Conservation (phyloP, 2,888 invertebrate genomes). For the Horisme vitalbata region DNA sequence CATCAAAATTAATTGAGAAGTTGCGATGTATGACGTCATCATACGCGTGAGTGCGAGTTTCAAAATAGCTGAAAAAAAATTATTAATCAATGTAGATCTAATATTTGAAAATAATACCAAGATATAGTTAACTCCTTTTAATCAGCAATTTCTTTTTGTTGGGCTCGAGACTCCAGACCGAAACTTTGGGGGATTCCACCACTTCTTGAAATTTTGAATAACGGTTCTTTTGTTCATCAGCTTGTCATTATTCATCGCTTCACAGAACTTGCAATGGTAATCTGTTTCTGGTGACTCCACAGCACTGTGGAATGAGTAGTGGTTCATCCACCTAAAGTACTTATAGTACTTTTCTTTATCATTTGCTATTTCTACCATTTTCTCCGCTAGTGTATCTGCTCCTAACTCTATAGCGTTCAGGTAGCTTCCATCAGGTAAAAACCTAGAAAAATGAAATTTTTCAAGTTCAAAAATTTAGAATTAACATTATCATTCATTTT, state of each 20-base stretch:
- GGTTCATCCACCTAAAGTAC: constrained; percentile 43
- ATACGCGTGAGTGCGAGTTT: too few relatives aligned
- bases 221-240: constrained; percentile 13
- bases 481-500: too few relatives aligned
- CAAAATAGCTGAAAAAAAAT: too few relatives aligned
- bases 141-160: too few relatives aligned
- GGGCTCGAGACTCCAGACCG: too few relatives aligned
- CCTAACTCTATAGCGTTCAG: constrained; percentile 35
- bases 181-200: constrained; percentile 35
- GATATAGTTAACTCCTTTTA: too few relatives aligned
- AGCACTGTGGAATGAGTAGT: constrained; percentile 37
- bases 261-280: constrained; percentile 41
- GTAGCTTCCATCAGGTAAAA: constrained; percentile 21
- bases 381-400: constrained; percentile 30
- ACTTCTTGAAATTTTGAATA: constrained; percentile 27
- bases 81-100: too few relatives aligned
- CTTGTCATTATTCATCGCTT: constrained; percentile 32
- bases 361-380: constrained; percentile 36
- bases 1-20: too few relatives aligned
- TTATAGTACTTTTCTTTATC: constrained; percentile 36
- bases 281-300: constrained; percentile 39
- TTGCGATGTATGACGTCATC: too few relatives aligned
- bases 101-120: too few relatives aligned
- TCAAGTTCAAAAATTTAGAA: too few relatives aligned
- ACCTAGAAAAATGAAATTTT: too few relatives aligned